These are phyloP conservation scores for Nasonia longicornis DNA, from an alignment of 1,140 invertebrate species.

Conservation along the genomic window DNA sequence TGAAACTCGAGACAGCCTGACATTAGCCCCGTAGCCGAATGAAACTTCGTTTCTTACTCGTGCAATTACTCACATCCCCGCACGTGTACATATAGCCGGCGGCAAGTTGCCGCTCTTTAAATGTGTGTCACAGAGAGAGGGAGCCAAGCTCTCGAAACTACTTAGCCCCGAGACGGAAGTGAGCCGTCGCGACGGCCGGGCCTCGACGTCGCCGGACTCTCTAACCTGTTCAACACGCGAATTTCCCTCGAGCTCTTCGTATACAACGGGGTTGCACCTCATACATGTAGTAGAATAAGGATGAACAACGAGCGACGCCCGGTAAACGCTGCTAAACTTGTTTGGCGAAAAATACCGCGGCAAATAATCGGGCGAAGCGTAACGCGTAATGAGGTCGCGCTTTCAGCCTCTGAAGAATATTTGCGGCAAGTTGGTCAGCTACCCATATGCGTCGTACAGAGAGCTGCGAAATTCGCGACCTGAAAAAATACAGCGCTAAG, in stretches of 20 bases:
- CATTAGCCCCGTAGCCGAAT: no score
- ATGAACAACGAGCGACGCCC: background rate
- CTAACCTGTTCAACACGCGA: slow-evolving; percentile 19
- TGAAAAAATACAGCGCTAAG: background rate
- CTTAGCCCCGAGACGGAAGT: background rate
- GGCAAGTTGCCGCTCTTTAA: background rate
- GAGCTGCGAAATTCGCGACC: background rate
- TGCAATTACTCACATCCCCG: no score
- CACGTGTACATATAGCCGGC: background rate
- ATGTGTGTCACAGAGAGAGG: slow-evolving; percentile 20
- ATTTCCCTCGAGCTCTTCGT: background rate
- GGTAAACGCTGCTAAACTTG: slow-evolving; percentile 29
- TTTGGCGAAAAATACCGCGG: slow-evolving; percentile 11
- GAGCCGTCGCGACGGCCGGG: background rate
- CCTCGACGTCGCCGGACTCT: background rate
- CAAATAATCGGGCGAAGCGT: no score
- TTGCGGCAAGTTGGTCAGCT: background rate
- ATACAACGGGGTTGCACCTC: background rate
- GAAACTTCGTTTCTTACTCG: no score
- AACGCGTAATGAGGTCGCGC: no score
- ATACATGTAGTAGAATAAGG: background rate
- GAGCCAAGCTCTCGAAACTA: background rate
- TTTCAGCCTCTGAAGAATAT: background rate
- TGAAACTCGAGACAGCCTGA: background rate
- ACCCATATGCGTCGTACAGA: background rate